These are phyloP conservation scores for Scylla paramamosain DNA, from an alignment of 1,140 invertebrate genomes.

Conservation along the genomic window DNA sequence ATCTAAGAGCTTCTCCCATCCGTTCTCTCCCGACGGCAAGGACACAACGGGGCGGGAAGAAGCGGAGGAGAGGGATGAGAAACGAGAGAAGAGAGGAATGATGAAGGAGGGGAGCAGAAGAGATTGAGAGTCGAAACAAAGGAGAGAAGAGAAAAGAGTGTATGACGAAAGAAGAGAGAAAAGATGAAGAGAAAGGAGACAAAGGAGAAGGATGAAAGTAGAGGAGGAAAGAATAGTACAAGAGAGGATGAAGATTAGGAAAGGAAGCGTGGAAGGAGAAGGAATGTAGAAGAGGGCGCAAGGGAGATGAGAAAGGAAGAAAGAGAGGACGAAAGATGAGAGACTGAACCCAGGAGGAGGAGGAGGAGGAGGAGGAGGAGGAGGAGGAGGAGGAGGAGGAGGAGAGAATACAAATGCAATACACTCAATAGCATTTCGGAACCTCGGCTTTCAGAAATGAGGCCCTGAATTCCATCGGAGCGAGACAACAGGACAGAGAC, in stretches of 20 bases:
- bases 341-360: too few relatives aligned
- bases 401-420: background rate
- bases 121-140: background rate
- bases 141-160: background rate
- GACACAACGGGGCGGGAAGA: background rate
- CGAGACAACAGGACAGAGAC: background rate
- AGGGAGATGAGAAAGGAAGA: background rate
- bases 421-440: background rate
- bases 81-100: background rate
- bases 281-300: background rate
- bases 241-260: too few relatives aligned
- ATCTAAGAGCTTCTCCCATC: background rate
- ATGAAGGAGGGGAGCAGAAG: background rate
- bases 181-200: background rate
- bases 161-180: background rate
- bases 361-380: too few relatives aligned
- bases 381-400: background rate
- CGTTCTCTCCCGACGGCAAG: background rate
- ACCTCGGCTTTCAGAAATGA: constrained; percentile 6
- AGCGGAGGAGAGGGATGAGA: background rate
- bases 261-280: background rate
- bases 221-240: too few relatives aligned
- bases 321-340: too few relatives aligned
- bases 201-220: background rate
- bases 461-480: background rate